phyloP scores from a whole-genome alignment of 1,140 invertebrate genomes.

The Catajapyx aquilonaris region DNA sequence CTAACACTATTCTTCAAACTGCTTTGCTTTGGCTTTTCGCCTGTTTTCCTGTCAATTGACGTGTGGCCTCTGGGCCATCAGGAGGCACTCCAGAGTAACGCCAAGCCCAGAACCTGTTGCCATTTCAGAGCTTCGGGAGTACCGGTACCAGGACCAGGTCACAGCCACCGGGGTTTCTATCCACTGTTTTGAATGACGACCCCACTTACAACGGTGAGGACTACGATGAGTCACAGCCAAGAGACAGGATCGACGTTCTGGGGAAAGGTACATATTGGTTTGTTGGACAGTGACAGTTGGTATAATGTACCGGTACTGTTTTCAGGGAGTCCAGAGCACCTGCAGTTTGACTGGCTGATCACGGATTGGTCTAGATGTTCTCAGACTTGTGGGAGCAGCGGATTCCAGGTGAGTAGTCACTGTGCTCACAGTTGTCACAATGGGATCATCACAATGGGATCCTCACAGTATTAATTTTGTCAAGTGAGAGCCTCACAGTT shows the following conservation, averaged over 20 bases:
- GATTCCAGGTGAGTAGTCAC: constrained; percentile 29
- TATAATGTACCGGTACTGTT: constrained; percentile 4
- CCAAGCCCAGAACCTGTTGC: constrained; percentile 39
- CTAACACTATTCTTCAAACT: no score
- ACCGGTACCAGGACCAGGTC: no score
- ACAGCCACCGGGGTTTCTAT: no score
- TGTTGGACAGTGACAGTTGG: constrained; percentile 9
- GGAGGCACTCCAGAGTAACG: constrained; percentile 13
- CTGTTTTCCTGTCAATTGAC: neutral
- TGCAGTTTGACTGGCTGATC: constrained; percentile 55
- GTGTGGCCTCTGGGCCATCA: neutral
- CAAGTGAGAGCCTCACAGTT: no score
- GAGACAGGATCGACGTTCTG: no score
- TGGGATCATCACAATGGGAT: no score
- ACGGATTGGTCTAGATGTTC: constrained; percentile 72
- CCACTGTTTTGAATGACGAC: no score
- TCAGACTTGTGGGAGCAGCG: constrained; percentile 59
- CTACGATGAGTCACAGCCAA: no score
- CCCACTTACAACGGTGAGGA: no score
- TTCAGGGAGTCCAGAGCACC: constrained; percentile 21
- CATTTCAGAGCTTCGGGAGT: constrained; percentile 39
- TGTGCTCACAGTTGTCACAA: constrained; percentile 3
- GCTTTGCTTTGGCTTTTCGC: neutral
- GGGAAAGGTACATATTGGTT: constrained; percentile 18
- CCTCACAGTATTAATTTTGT: no score